Percentiles rank a stretch among this genome's conserved stretches.
Conservation (phyloP, 2,888 invertebrate species). For the Cryptophagus acutangulus region DNA sequence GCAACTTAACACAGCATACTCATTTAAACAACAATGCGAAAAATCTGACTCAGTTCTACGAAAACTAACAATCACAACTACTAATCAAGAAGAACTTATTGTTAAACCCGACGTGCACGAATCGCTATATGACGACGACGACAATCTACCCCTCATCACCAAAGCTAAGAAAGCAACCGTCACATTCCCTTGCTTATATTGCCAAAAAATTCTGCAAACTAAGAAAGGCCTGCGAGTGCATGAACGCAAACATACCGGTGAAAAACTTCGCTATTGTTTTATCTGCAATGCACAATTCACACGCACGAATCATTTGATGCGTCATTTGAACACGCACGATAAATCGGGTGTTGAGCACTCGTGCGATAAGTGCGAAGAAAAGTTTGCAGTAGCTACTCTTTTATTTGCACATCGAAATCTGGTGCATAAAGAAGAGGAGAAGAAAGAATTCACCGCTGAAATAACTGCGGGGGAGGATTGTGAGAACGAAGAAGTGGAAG, state of each 20-base stretch:
- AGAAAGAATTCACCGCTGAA: background rate
- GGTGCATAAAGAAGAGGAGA: constrained; percentile 23
- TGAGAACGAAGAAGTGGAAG: constrained; percentile 17
- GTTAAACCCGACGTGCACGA: constrained; percentile 34
- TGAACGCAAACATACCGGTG: constrained; percentile 40
- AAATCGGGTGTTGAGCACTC: constrained; percentile 26
- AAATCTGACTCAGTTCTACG: constrained; percentile 43
- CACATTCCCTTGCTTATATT: constrained; percentile 38
- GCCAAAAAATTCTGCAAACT: constrained; percentile 38
- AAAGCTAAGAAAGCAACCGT: constrained; percentile 23
- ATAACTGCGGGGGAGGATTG: background rate
- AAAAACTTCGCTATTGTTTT: constrained; percentile 41
- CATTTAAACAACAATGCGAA: constrained; percentile 46
- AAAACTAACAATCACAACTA: constrained; percentile 29
- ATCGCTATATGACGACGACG: constrained; percentile 16
- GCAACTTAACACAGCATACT: constrained; percentile 42
- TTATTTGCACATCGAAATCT: constrained; percentile 27
- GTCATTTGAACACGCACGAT: constrained; percentile 41
- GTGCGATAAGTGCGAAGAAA: constrained; percentile 28
- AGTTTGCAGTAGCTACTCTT: constrained; percentile 24
- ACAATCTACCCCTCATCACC: constrained; percentile 26
- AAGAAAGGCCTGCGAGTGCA: constrained; percentile 42
- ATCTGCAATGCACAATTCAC: constrained; percentile 42
- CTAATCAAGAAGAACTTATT: constrained; percentile 30
- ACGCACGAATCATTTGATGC: constrained; percentile 40